phyloP scores from a whole-genome alignment of 64 coral and sea anemone genomes.

The Actinia equina region DNA sequence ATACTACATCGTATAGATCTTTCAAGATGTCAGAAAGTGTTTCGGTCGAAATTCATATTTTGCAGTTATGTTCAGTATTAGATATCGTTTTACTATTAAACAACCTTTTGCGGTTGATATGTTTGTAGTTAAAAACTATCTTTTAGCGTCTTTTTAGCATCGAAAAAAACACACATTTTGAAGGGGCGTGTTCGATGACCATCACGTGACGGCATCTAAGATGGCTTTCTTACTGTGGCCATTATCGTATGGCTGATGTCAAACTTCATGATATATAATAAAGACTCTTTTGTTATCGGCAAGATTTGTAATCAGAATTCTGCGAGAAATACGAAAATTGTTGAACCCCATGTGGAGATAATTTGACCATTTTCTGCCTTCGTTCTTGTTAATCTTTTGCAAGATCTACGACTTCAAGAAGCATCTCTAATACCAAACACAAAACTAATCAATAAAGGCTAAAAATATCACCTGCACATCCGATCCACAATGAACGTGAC shows the following conservation, averaged over 20 bases:
- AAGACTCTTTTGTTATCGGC: neutral
- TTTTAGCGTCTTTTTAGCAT: too few relatives aligned
- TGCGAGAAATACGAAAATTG: neutral
- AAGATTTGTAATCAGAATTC: neutral
- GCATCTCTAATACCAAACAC: neutral
- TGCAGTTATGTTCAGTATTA: too few relatives aligned
- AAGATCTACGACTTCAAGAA: neutral
- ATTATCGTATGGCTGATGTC: neutral
- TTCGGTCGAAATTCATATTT: too few relatives aligned
- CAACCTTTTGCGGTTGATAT: too few relatives aligned
- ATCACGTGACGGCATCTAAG: neutral
- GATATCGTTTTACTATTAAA: too few relatives aligned
- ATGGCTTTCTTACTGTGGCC: neutral
- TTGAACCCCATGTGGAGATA: neutral
- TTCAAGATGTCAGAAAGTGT: too few relatives aligned
- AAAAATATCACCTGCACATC: neutral
- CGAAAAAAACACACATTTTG: too few relatives aligned
- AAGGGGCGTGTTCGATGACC: neutral
- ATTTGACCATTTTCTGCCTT: neutral
- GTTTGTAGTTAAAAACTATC: too few relatives aligned
- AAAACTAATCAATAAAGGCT: neutral
- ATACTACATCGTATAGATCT: too few relatives aligned
- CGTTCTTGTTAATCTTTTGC: neutral
- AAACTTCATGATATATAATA: neutral
- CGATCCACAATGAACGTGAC: neutral